phyloP scores from a whole-genome alignment of 1,140 invertebrate genomes.

The Pentalonia nigronervosa region DNA sequence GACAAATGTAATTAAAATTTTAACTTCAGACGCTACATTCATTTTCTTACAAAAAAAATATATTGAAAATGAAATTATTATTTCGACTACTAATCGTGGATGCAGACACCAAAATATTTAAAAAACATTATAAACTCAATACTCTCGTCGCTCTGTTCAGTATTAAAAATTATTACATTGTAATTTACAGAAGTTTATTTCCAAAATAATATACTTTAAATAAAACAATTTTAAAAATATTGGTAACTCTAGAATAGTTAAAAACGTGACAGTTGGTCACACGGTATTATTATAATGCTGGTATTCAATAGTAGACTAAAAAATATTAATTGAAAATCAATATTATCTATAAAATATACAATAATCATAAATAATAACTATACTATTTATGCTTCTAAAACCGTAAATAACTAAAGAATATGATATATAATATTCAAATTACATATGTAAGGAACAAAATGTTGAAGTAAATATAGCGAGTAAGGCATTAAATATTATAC shows the following conservation, averaged over 20 bases:
- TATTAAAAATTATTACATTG: not conserved
- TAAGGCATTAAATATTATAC: not conserved
- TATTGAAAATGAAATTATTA: not conserved
- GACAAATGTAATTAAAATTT: too few species aligned
- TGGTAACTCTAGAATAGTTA: not conserved
- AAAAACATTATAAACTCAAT: not conserved
- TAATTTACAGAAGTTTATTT: not conserved
- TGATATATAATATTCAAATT: not conserved
- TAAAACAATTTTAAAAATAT: not conserved
- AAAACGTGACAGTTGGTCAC: not conserved
- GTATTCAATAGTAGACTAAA: not conserved
- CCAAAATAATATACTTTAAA: not conserved
- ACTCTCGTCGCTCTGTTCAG: accelerated
- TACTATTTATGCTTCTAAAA: not conserved
- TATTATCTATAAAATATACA: not conserved
- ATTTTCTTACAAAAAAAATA: too few species aligned
- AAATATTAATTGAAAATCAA: not conserved
- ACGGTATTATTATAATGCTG: not conserved
- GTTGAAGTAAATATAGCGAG: not conserved
- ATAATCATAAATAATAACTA: not conserved
- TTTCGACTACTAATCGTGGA: not conserved
- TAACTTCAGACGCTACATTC: too few species aligned
- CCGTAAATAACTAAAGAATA: not conserved
- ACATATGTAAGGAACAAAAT: not conserved
- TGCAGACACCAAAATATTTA: not conserved